These are phyloP conservation scores for Amphiprion ocellaris DNA, from an alignment of 2,113 vertebrate genomes.

Conservation along the genomic window DNA sequence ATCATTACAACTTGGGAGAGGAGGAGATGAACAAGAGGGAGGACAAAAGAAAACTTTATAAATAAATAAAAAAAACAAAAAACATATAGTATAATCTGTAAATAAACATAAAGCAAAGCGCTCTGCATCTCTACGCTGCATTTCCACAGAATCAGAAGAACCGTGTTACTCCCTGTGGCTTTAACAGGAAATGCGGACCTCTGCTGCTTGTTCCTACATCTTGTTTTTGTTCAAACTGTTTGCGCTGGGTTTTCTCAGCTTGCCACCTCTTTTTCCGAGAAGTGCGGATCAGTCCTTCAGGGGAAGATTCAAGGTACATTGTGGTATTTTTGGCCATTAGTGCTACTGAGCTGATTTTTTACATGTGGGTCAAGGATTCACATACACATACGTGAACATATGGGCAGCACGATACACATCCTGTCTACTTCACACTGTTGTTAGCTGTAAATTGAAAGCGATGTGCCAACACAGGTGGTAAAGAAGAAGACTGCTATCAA, in stretches of 20 bases:
- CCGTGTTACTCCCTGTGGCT: neutral
- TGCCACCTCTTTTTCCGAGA: slow-evolving; percentile 10
- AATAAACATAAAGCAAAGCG: slow-evolving; percentile 36
- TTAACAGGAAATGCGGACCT: neutral
- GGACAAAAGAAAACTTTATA: slow-evolving; percentile 16
- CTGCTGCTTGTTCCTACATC: slow-evolving; percentile 7
- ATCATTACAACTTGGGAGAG: slow-evolving; percentile 26
- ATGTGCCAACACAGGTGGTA: neutral
- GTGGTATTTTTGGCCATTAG: too few species aligned
- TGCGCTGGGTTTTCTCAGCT: neutral
- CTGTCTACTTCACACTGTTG: neutral
- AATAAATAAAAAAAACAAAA: slow-evolving; percentile 6
- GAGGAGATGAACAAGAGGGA: slow-evolving; percentile 32
- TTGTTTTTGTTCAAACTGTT: slow-evolving; percentile 24
- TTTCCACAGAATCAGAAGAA: slow-evolving; percentile 11
- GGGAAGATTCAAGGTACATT: neutral
- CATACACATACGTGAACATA: neutral
- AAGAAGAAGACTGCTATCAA: neutral
- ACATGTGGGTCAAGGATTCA: neutral
- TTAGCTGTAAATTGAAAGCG: neutral
- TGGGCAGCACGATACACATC: neutral
- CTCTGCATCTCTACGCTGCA: slow-evolving; percentile 18
- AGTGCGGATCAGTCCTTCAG: neutral
- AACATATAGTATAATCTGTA: slow-evolving; percentile 19
- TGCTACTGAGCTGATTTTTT: neutral